Evolutionary conservation across 2,113 vertebrate species (phyloP).

Genomic region (Cyanoliseus patagonus): DNA sequence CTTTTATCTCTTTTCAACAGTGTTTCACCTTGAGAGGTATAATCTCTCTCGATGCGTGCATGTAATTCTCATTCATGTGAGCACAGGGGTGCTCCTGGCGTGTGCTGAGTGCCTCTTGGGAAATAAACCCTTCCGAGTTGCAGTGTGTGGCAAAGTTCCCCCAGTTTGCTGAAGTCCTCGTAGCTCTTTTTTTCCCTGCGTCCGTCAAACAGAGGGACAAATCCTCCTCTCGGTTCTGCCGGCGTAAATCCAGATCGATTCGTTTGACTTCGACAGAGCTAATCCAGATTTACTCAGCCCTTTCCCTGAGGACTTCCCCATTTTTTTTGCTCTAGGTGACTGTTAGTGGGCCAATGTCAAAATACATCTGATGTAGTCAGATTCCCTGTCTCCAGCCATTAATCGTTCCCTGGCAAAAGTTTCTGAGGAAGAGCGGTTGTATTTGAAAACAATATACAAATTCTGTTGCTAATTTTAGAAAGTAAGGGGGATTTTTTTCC

Average conservation of each 20-base stretch:
- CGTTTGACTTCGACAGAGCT: neutral
- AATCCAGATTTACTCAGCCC: conserved; percentile 41
- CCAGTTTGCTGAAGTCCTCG: neutral
- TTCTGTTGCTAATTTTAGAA: conserved; percentile 56
- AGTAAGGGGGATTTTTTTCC: neutral
- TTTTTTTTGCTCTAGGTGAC: conserved; percentile 7
- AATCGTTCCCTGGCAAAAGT: conserved; percentile 30
- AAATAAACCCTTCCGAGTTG: neutral
- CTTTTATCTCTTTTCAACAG: neutral
- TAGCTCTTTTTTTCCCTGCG: neutral
- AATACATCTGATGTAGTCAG: conserved; percentile 10
- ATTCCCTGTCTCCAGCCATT: conserved; percentile 41
- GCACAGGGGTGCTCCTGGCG: neutral
- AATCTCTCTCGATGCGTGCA: neutral
- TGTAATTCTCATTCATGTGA: neutral
- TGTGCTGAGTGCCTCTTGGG: neutral
- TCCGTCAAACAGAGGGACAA: neutral
- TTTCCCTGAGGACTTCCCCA: conserved; percentile 12
- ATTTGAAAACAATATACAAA: conserved; percentile 49
- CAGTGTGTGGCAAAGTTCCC: neutral
- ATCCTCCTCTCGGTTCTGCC: neutral
- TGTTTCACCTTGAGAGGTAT: neutral
- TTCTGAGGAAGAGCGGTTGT: conserved; percentile 3
- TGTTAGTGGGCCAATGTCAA: conserved; percentile 25
- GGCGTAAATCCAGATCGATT: conserved; percentile 5